Conservation (phyloP, 1,140 invertebrate species). For the Diuraphis noxia region DNA sequence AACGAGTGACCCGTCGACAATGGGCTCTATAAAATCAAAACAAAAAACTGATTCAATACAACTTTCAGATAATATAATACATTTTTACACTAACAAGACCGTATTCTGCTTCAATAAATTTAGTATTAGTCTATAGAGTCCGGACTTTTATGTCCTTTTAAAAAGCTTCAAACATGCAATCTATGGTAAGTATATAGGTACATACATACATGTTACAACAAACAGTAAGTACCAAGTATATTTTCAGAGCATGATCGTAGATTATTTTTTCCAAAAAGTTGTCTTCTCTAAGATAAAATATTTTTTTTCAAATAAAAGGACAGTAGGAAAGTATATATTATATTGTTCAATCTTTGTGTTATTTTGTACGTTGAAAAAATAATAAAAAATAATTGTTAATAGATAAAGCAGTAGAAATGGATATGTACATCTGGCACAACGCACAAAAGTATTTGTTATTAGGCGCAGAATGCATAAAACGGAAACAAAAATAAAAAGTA, state of each 20-base stretch:
- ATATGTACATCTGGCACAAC: not conserved
- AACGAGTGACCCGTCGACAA: slow-evolving; percentile 35
- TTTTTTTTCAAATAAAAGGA: not conserved
- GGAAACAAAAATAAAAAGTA: not conserved
- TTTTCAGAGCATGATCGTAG: not conserved
- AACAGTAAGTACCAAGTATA: not conserved
- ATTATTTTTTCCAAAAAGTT: not conserved
- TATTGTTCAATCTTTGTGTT: not conserved
- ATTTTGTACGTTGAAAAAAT: not conserved
- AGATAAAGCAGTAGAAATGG: not conserved
- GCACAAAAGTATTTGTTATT: not conserved
- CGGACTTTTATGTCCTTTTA: not conserved
- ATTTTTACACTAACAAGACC: not conserved
- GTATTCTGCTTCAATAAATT: not conserved
- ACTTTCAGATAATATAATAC: not conserved
- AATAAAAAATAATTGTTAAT: too few species aligned
- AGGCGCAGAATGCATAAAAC: not conserved
- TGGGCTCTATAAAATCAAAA: slow-evolving; percentile 29
- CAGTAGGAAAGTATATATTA: not conserved
- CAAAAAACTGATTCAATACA: not conserved
- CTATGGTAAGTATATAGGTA: not conserved
- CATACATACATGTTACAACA: not conserved
- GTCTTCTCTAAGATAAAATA: not conserved
- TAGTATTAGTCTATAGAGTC: not conserved
- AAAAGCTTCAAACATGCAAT: not conserved